A percentile compares a stretch with the other conserved stretches of the same genome.
Evolutionary conservation across 2,888 invertebrate species (phyloP).

Genomic region (Athrips mouffetella): DNA sequence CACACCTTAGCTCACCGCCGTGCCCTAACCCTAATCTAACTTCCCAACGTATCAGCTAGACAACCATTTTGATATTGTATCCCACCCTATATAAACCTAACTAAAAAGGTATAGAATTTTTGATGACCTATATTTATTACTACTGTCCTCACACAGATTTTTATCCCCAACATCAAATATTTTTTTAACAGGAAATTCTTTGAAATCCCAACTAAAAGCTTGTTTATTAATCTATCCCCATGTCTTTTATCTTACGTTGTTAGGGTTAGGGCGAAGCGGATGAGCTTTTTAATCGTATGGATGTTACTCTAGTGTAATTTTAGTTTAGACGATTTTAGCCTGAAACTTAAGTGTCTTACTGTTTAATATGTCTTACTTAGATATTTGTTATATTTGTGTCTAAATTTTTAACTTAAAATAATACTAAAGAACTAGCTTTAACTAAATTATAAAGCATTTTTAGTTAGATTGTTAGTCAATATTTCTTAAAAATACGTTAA

Average conservation of each 20-base stretch:
- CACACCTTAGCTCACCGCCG: constrained; percentile 64
- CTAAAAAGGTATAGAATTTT: no score
- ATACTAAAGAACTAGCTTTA: no score
- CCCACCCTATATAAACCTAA: no score
- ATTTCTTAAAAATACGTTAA: constrained; percentile 26
- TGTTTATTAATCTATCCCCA: no score
- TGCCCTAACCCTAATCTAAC: constrained; percentile 47
- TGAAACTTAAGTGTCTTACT: background rate
- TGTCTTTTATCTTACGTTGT: constrained; percentile 33
- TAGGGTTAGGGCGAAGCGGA: constrained; percentile 77
- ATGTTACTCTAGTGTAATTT: constrained; percentile 51
- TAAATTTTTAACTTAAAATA: no score
- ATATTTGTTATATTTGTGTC: background rate
- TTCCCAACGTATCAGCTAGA: background rate
- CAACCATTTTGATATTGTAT: constrained; percentile 1
- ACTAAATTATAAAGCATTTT: background rate
- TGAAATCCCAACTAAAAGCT: background rate
- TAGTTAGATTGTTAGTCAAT: constrained; percentile 23
- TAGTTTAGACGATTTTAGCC: constrained; percentile 29
- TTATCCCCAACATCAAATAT: background rate
- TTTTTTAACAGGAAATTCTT: constrained; percentile 4
- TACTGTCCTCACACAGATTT: background rate
- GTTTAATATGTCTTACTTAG: background rate
- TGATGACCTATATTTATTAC: background rate
- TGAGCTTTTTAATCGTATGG: constrained; percentile 56